These are phyloP conservation scores for Pelmatolapia mariae DNA, from an alignment of 2,113 vertebrate genomes.

Conservation along the genomic window DNA sequence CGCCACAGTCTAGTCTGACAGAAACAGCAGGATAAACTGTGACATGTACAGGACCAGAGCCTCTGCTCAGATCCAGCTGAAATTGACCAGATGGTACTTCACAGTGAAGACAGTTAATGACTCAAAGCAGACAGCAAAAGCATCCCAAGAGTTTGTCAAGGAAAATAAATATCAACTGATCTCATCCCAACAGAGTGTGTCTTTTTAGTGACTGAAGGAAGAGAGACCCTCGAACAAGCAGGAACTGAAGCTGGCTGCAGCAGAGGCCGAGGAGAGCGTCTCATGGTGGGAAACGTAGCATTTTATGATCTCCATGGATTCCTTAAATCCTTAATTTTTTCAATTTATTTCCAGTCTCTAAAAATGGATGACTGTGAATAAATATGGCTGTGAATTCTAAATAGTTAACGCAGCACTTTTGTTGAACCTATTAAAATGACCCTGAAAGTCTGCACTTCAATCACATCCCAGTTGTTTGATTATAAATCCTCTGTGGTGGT, in stretches of 20 bases:
- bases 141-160: background rate
- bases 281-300: background rate
- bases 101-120: background rate
- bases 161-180: background rate
- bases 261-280: background rate
- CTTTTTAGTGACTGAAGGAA: background rate
- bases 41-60: background rate
- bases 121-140: background rate
- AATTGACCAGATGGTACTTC: background rate
- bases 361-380: background rate
- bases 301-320: background rate
- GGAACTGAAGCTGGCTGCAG: background rate
- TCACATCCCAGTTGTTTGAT: background rate
- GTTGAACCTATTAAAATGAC: background rate
- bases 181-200: background rate
- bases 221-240: background rate
- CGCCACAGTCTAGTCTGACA: background rate
- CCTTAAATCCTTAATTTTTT: background rate
- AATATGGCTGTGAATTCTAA: background rate
- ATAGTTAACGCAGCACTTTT: background rate
- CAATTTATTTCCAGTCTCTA: background rate
- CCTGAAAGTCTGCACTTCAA: background rate
- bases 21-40: background rate
- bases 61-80: background rate
- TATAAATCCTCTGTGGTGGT: background rate